Percentiles rank a stretch among this genome's conserved stretches.
Evolutionary conservation across 1,140 invertebrate species (phyloP).

Genomic region (Zaprionus ghesquierei): DNA sequence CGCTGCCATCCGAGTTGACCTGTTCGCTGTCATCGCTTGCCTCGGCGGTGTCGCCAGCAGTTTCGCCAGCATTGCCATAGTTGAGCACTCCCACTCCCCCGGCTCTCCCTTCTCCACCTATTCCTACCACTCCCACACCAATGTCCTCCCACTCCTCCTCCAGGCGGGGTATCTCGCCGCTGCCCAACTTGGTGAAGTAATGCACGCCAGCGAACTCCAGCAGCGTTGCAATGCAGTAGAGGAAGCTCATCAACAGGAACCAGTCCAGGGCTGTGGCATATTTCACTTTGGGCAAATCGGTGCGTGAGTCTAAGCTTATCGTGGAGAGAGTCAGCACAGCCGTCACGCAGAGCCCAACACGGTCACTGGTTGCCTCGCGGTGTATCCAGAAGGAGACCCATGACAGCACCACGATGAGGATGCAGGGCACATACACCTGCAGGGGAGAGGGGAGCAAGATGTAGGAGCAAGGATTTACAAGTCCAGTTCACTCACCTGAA

Average conservation of each 20-base stretch:
- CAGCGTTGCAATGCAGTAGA: constrained; percentile 96
- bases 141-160: constrained; percentile 91
- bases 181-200: constrained; percentile 96
- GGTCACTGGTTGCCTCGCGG: constrained; percentile 93
- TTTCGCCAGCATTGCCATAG: not conserved
- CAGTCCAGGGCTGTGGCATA: constrained; percentile 96
- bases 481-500: constrained; percentile 86
- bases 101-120: too few species aligned
- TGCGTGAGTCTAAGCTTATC: constrained; percentile 94
- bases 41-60: constrained; percentile 33
- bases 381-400: constrained; percentile 99
- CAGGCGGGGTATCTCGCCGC: constrained; percentile 90
- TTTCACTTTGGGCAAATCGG: constrained; percentile 94
- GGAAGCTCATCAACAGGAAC: constrained; percentile 96
- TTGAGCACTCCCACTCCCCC: not conserved
- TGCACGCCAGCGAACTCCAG: constrained; percentile 97
- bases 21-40: constrained; percentile 54
- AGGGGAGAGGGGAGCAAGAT: not conserved
- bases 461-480: not conserved
- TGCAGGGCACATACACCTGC: constrained; percentile 95
- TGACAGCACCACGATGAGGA: constrained; percentile 95
- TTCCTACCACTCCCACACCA: constrained; percentile 7
- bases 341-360: constrained; percentile 91
- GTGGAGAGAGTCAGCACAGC: constrained; percentile 95
- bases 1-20: constrained; percentile 48